Evolutionary conservation across 1,140 invertebrate genomes (phyloP).

Genomic region (Liolophura sinensis): DNA sequence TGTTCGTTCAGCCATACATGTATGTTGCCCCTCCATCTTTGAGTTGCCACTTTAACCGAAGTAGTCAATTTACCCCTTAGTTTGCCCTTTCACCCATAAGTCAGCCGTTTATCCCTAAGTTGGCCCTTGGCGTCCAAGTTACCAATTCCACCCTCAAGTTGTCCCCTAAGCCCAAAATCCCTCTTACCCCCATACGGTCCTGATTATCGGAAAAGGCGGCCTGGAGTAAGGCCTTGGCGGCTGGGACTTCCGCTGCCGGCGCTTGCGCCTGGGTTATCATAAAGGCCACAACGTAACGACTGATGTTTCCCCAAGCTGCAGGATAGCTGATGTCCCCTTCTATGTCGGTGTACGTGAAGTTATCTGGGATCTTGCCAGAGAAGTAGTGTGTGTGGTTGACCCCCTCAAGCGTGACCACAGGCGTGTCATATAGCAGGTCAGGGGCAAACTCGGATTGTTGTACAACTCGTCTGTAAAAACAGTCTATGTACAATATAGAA

Average conservation of each 20-base stretch:
- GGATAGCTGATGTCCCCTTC: constrained; percentile 16
- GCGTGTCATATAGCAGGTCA: constrained; percentile 15
- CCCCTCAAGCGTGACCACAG: constrained; percentile 28
- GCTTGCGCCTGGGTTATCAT: constrained; percentile 13
- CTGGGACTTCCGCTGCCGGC: constrained; percentile 2
- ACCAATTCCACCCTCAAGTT: too few relatives aligned
- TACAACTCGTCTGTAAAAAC: too few relatives aligned
- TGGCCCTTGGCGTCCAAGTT: too few relatives aligned
- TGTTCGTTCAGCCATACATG: too few relatives aligned
- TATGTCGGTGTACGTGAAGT: constrained; percentile 21
- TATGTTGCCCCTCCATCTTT: too few relatives aligned
- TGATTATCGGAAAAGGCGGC: constrained; percentile 10
- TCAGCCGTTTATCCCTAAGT: too few relatives aligned
- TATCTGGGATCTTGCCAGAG: constrained; percentile 32
- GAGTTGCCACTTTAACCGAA: too few relatives aligned
- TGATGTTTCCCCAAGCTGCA: constrained; percentile 19
- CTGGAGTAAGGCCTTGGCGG: constrained; percentile 8
- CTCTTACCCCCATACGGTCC: constrained; percentile 15
- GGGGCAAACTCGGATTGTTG: too few relatives aligned
- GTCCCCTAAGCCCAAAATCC: too few relatives aligned
- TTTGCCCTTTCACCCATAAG: too few relatives aligned
- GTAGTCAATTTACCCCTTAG: too few relatives aligned
- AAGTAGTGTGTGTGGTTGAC: constrained; percentile 33
- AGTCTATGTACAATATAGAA: too few relatives aligned
- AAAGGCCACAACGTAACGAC: constrained; percentile 17